phyloP scores from a whole-genome alignment of 2,797 vertebrate genomes.

The Halcyon badia region DNA sequence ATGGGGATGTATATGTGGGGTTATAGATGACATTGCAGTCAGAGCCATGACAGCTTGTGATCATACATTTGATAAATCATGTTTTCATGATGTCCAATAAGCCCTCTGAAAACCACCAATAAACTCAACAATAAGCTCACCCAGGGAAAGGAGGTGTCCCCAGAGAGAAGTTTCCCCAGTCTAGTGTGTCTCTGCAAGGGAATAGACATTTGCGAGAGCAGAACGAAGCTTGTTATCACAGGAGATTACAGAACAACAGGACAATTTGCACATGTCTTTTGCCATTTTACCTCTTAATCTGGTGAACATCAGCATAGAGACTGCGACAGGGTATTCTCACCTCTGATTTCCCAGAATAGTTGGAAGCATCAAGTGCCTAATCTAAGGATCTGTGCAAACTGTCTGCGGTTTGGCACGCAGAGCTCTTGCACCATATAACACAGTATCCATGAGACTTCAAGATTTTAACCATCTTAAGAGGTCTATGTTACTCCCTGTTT shows the following conservation, averaged over 20 bases:
- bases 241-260: not conserved
- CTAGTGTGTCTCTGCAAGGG: not conserved
- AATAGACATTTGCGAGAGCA: not conserved
- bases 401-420: not conserved
- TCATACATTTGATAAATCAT: not conserved
- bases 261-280: not conserved
- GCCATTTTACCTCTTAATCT: not conserved
- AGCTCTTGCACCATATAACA: not conserved
- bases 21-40: not conserved
- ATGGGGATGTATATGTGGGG: not conserved
- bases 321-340: not conserved
- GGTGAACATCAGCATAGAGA: not conserved
- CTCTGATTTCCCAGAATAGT: not conserved
- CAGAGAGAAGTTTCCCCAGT: not conserved
- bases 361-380: not conserved
- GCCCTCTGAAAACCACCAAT: not conserved
- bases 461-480: not conserved
- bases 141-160: not conserved
- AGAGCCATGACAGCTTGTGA: not conserved
- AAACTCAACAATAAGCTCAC: not conserved
- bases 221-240: not conserved
- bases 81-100: not conserved
- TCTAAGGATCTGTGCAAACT: not conserved
- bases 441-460: not conserved
- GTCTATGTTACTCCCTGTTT: not conserved